A percentile compares a stretch with the other conserved stretches of the same genome.
Evolutionary conservation across 2,888 invertebrate species (phyloP).

Genomic region (Dicyrtomina minuta): DNA sequence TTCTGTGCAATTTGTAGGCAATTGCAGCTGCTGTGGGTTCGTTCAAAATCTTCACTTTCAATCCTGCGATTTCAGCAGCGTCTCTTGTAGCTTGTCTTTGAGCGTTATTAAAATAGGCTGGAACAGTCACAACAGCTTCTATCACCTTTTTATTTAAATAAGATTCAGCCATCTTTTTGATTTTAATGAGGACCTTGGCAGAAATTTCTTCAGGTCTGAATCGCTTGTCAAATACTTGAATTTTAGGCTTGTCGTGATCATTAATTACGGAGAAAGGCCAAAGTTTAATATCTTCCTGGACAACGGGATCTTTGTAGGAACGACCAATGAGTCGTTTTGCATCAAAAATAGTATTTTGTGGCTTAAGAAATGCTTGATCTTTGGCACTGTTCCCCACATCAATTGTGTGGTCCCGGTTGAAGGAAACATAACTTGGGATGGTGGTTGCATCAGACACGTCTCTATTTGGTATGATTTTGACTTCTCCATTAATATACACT

Average conservation of each 20-base stretch:
- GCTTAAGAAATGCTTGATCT: conserved; percentile 64
- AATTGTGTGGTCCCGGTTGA: conserved; percentile 74
- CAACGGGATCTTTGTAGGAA: conserved; percentile 80
- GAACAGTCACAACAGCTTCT: conserved; percentile 26
- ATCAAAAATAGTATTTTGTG: conserved; percentile 63
- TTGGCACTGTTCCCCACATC: conserved; percentile 80
- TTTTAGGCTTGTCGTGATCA: conserved; percentile 56
- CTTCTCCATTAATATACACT: conserved; percentile 35
- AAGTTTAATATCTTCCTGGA: conserved; percentile 89
- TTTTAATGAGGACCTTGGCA: conserved; percentile 3
- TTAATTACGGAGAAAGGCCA: conserved; percentile 88
- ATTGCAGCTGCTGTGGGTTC: conserved; percentile 29
- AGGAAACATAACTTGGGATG: not conserved
- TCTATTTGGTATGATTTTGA: conserved; percentile 34
- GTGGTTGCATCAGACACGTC: not conserved
- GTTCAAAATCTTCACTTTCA: conserved; percentile 23
- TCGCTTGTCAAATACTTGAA: not conserved
- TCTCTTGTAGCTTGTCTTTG: conserved; percentile 28
- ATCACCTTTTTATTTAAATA: not conserved
- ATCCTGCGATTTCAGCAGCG: conserved; percentile 18
- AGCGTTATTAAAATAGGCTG: conserved; percentile 28
- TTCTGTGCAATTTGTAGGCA: conserved; percentile 12
- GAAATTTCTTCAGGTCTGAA: conserved; percentile 29
- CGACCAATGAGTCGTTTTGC: conserved; percentile 91
- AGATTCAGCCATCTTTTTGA: conserved; percentile 18